phyloP scores from a whole-genome alignment of 2,888 invertebrate genomes.

The Microplitis manilae region DNA sequence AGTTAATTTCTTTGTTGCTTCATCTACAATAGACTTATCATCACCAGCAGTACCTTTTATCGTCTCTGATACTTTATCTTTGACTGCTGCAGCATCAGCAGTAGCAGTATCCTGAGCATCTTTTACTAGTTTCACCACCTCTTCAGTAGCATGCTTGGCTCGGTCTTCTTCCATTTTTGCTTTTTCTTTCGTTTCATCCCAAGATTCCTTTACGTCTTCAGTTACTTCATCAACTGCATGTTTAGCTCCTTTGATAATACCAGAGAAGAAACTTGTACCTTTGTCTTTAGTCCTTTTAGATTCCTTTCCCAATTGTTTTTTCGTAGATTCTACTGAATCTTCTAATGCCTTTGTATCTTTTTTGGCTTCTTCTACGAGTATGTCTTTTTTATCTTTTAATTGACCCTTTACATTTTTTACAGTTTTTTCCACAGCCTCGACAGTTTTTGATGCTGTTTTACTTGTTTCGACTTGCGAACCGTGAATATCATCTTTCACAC shows the following conservation, averaged over 20 bases:
- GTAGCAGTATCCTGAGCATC: slow-evolving; percentile 40
- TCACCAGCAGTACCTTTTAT: too few relatives aligned
- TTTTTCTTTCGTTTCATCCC: slow-evolving; percentile 45
- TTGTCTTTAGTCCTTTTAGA: slow-evolving; percentile 47
- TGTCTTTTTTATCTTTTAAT: too few relatives aligned
- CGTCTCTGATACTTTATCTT: too few relatives aligned
- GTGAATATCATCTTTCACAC: slow-evolving; percentile 41
- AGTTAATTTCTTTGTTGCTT: too few relatives aligned
- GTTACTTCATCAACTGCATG: slow-evolving; percentile 47
- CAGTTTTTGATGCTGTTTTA: slow-evolving; percentile 35
- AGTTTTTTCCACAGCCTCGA: slow-evolving; percentile 31
- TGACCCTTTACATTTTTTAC: slow-evolving; percentile 29
- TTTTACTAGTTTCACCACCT: neutral
- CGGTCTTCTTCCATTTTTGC: slow-evolving; percentile 35
- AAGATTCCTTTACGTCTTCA: slow-evolving; percentile 45
- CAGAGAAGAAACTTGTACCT: slow-evolving; percentile 48
- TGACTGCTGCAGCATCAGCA: slow-evolving; percentile 10
- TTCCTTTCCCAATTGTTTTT: slow-evolving; percentile 29
- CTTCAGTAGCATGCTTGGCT: too few relatives aligned
- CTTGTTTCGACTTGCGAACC: slow-evolving; percentile 38
- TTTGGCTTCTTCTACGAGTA: too few relatives aligned
- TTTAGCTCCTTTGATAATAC: slow-evolving; percentile 50
- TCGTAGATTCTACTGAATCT: too few relatives aligned
- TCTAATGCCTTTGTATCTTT: too few relatives aligned
- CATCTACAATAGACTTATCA: too few relatives aligned